phyloP scores from a whole-genome alignment of 1,140 invertebrate species.

The Ostrea denselamellosa region DNA sequence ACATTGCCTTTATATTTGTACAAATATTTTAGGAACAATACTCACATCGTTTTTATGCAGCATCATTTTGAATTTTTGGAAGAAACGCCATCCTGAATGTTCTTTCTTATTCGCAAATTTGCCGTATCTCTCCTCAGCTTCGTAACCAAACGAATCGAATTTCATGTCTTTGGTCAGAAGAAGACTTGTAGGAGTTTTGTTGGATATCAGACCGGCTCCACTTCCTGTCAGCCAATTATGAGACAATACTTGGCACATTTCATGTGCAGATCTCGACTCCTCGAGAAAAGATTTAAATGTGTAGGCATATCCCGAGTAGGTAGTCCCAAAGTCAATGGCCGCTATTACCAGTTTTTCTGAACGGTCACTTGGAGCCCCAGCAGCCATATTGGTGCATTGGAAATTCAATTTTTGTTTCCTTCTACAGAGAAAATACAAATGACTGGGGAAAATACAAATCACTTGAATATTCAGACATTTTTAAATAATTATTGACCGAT shows the following conservation, averaged over 20 bases:
- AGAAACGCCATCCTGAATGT: conserved; percentile 35
- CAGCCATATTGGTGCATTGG: not conserved
- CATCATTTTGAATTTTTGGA: conserved; percentile 44
- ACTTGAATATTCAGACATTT: no score
- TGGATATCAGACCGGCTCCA: not conserved
- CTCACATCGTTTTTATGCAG: conserved; percentile 35
- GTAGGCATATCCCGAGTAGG: conserved; percentile 21
- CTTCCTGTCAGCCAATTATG: not conserved
- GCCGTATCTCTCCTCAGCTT: conserved; percentile 44
- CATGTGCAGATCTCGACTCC: not conserved
- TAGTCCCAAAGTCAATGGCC: conserved; percentile 35
- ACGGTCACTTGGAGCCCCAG: not conserved
- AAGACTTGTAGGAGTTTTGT: conserved; percentile 44
- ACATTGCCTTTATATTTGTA: not conserved
- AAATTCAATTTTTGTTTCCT: not conserved
- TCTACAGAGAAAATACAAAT: not conserved
- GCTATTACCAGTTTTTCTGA: not conserved
- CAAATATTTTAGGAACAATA: not conserved
- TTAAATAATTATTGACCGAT: no score
- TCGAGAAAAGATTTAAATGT: not conserved
- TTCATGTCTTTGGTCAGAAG: conserved; percentile 14
- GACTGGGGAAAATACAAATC: not conserved
- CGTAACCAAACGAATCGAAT: conserved; percentile 44
- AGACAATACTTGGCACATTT: not conserved
- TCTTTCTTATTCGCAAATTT: not conserved